Percentiles rank a stretch among this genome's conserved stretches.
phyloP scores from a whole-genome alignment of 2,888 invertebrate genomes.

The Galerucella calmariensis region DNA sequence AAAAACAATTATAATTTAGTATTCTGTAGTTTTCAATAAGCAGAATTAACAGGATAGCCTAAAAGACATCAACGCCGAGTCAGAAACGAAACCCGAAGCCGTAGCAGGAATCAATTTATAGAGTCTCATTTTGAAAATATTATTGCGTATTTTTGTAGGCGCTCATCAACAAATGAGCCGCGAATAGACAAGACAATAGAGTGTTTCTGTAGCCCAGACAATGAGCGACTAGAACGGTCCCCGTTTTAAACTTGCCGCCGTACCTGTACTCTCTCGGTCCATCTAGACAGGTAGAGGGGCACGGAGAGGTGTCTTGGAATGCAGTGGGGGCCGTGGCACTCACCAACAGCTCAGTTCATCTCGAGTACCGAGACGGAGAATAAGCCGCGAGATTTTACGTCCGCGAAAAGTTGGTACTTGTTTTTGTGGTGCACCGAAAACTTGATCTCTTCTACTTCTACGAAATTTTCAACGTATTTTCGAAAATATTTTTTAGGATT shows the following conservation, averaged over 20 bases:
- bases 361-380: slow-evolving; percentile 59
- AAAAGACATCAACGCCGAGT: slow-evolving; percentile 36
- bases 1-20: neutral
- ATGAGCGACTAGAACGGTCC: slow-evolving; percentile 54
- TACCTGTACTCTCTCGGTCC: slow-evolving; percentile 53
- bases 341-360: slow-evolving; percentile 62
- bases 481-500: neutral
- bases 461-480: neutral
- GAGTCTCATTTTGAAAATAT: slow-evolving; percentile 59
- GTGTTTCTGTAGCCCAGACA: slow-evolving; percentile 61
- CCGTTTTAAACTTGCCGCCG: slow-evolving; percentile 59
- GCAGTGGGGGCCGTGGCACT: slow-evolving; percentile 63
- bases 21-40: neutral
- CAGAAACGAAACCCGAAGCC: slow-evolving; percentile 39
- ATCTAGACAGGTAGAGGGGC: slow-evolving; percentile 60
- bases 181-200: slow-evolving; percentile 64
- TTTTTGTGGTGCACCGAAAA: slow-evolving; percentile 38
- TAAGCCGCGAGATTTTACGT: slow-evolving; percentile 48
- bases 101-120: slow-evolving; percentile 53
- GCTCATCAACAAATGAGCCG: slow-evolving; percentile 58
- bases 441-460: no score
- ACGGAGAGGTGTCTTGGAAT: slow-evolving; percentile 63
- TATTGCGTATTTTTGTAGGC: slow-evolving; percentile 59
- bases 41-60: neutral
- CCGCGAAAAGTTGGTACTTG: slow-evolving; percentile 42